phyloP scores from a whole-genome alignment of 2,888 invertebrate genomes.

The Ormyrus nitidulus region DNA sequence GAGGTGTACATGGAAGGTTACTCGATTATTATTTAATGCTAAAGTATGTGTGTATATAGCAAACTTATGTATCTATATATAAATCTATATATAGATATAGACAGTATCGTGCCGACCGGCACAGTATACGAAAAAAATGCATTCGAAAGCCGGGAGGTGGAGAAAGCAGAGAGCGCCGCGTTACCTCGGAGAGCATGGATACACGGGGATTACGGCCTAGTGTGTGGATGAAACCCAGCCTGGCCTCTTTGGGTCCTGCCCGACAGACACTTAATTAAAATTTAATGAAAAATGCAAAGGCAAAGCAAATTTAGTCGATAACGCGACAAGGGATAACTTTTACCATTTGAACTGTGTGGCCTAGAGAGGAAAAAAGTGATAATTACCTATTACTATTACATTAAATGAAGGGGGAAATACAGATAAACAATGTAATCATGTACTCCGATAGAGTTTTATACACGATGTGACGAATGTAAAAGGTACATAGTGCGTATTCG shows the following conservation, averaged over 20 bases:
- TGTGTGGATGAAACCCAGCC: constrained; percentile 74
- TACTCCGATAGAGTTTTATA: constrained; percentile 76
- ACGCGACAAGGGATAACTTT: constrained; percentile 64
- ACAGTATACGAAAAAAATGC: constrained; percentile 45
- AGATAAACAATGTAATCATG: constrained; percentile 72
- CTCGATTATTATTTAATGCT: constrained; percentile 44
- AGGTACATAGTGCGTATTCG: constrained; percentile 71
- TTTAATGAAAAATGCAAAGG: constrained; percentile 57
- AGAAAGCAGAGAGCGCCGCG: constrained; percentile 41
- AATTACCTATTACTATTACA: constrained; percentile 71
- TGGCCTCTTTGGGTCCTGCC: constrained; percentile 73
- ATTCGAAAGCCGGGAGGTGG: constrained; percentile 14
- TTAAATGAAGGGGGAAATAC: constrained; percentile 65
- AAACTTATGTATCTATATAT: background rate
- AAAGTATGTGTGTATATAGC: constrained; percentile 19
- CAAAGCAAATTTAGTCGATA: constrained; percentile 65
- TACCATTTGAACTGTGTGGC: constrained; percentile 74
- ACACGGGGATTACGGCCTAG: constrained; percentile 69
- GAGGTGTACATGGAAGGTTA: constrained; percentile 9
- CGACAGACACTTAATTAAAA: constrained; percentile 61
- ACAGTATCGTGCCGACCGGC: constrained; percentile 49
- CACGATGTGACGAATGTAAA: constrained; percentile 75
- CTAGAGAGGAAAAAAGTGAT: constrained; percentile 76
- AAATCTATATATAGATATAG: constrained; percentile 23
- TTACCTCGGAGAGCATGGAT: constrained; percentile 35